A percentile compares a stretch with the other conserved stretches of the same genome.
Evolutionary conservation across 2,113 vertebrate species (phyloP).

Genomic region (Xyliphius kryptos): DNA sequence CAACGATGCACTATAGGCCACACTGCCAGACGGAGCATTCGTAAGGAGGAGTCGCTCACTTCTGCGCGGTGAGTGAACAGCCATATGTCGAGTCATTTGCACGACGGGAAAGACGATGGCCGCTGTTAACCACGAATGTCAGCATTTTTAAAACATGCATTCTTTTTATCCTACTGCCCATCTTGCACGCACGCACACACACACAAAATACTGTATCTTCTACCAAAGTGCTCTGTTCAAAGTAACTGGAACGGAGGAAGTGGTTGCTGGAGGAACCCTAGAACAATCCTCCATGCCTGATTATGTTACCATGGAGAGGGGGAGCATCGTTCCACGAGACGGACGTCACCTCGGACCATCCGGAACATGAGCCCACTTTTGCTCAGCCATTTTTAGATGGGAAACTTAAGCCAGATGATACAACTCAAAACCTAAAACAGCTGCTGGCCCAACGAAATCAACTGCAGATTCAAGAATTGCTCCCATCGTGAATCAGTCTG

Average conservation of each 20-base stretch:
- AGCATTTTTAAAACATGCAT: too few relatives aligned
- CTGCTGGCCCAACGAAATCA: slow-evolving; percentile 54
- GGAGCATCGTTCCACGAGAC: slow-evolving; percentile 50
- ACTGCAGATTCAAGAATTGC: slow-evolving; percentile 45
- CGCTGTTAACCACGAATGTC: too few relatives aligned
- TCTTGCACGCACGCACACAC: slow-evolving; percentile 34
- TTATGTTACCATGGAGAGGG: slow-evolving; percentile 59
- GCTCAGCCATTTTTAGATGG: slow-evolving; percentile 40
- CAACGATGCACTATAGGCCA: too few relatives aligned
- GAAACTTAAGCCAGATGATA: slow-evolving; percentile 53
- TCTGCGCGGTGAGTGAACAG: too few relatives aligned
- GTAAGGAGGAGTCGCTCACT: too few relatives aligned
- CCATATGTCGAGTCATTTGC: too few relatives aligned
- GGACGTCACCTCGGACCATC: slow-evolving; percentile 45
- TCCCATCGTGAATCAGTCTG: slow-evolving; percentile 44
- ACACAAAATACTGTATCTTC: slow-evolving; percentile 46
- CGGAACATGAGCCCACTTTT: slow-evolving; percentile 32
- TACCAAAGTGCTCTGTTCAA: slow-evolving; percentile 76
- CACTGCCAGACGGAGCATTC: too few relatives aligned
- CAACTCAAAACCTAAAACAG: slow-evolving; percentile 58
- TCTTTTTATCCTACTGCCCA: slow-evolving; percentile 14
- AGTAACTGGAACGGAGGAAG: slow-evolving; percentile 60
- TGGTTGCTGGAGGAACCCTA: slow-evolving; percentile 47
- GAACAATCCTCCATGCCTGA: slow-evolving; percentile 40
- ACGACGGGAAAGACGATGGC: too few relatives aligned